These are phyloP conservation scores for Cotesia glomerata DNA, from an alignment of 1,140 invertebrate genomes.

Conservation along the genomic window DNA sequence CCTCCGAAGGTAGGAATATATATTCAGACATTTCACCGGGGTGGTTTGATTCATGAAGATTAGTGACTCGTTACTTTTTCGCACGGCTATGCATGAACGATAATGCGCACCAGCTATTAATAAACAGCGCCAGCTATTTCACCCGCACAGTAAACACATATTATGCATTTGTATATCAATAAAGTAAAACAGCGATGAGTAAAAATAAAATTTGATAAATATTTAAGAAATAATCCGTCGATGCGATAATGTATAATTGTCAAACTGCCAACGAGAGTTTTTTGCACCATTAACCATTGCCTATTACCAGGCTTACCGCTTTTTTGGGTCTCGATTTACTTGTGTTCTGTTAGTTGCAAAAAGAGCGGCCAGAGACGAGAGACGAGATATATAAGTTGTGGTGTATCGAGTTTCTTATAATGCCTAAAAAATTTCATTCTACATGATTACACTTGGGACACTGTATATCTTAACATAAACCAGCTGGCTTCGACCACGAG, in stretches of 20 bases:
- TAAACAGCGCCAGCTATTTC: slow-evolving; percentile 37
- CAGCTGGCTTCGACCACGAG: slow-evolving; percentile 2
- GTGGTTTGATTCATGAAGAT: slow-evolving; percentile 46
- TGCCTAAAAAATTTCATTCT: slow-evolving; percentile 9
- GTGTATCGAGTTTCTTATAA: not conserved
- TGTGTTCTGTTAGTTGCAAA: no score
- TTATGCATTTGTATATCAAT: no score
- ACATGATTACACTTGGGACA: slow-evolving; percentile 22
- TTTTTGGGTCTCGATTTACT: not conserved
- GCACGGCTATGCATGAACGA: slow-evolving; percentile 45
- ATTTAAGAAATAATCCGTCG: slow-evolving; percentile 8
- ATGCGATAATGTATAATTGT: not conserved
- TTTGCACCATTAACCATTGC: not conserved
- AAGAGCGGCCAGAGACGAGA: no score
- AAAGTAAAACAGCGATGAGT: not conserved
- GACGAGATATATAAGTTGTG: not conserved
- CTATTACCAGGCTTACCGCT: not conserved
- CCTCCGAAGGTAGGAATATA: slow-evolving; percentile 34
- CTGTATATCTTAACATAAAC: not conserved
- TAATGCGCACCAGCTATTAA: slow-evolving; percentile 55
- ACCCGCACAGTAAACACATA: slow-evolving; percentile 14
- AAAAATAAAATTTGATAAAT: slow-evolving; percentile 3
- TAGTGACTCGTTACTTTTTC: slow-evolving; percentile 45
- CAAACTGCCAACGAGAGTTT: not conserved
- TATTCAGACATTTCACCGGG: slow-evolving; percentile 31